Evolutionary conservation across 2,113 vertebrate species (phyloP), one percentile per base, ranked within the genome.

Genomic region (Sialia sialis): DNA sequence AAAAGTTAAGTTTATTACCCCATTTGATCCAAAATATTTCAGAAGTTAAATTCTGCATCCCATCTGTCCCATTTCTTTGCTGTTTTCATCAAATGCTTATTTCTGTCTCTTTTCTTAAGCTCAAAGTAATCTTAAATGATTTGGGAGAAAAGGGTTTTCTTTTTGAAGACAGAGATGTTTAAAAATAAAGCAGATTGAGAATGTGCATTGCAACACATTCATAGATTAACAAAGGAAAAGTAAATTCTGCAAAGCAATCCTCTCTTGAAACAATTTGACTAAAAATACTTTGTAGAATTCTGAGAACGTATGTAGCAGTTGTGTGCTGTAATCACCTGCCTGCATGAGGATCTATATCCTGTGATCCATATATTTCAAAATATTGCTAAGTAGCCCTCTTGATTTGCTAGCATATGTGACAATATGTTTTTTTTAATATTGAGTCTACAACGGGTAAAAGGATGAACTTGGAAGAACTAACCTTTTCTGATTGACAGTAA

Each of bases 401-500:
- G 5, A 7, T 84, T 77, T 84, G 20, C 43, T 36, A 75, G 68
- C 38, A n/a, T 64, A 43, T 62, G 10, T 56, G 32, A 51, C 62
- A 12, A 25, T 39, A 9, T 8, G 17, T 1, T 5, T 1, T 46
- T 39, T 44, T 75, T 59, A 5, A 5, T 44, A 21, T 51, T 27
- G 64, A 54, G 27, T 81, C 59, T 73, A 38, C 48, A 87, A 5
- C 46, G 9, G 43, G 34, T 69, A 59, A 52, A 77, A 81, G 6
- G 6, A 26, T 58, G 38, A 93, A 88, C 59, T 80, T 80, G 41
- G 59, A 88, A 91, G 79, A 90, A 39, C 48, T 93, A 88, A 84
- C 68, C 58, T 85, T 80, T 95, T 90, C 52, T 86, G 83, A 92
- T 51, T 78, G 76, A 84, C 83, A 83, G 60, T 84, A 78, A 78